These are phyloP conservation scores for Drosophila kanekoi DNA, from an alignment of 2,888 invertebrate genomes.

Conservation along the genomic window DNA sequence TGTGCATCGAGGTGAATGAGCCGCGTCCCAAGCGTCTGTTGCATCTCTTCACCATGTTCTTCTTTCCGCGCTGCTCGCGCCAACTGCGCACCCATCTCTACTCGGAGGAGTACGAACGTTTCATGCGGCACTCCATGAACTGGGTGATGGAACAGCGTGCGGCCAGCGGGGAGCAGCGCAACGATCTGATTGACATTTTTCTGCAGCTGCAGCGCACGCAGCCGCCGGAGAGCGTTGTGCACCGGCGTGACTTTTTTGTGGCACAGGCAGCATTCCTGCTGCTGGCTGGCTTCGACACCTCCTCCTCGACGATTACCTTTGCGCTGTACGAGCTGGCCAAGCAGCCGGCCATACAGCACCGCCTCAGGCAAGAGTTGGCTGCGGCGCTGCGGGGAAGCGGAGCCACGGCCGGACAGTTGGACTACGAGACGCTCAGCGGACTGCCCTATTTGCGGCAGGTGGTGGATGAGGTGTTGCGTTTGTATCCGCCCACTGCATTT, in stretches of 20 bases:
- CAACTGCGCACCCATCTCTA: slow-evolving; percentile 77
- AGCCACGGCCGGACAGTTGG: slow-evolving; percentile 72
- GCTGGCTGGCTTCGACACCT: slow-evolving; percentile 82
- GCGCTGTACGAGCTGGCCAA: slow-evolving; percentile 84
- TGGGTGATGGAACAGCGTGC: slow-evolving; percentile 84
- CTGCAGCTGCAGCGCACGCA: slow-evolving; percentile 82
- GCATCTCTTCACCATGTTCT: slow-evolving; percentile 84
- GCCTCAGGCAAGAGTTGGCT: slow-evolving; percentile 83
- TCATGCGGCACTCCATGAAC: slow-evolving; percentile 84
- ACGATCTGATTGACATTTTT: slow-evolving; percentile 86
- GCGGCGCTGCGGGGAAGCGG: slow-evolving; percentile 59
- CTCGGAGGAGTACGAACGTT: slow-evolving; percentile 75
- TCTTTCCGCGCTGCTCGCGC: slow-evolving; percentile 82
- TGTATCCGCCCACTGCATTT: slow-evolving; percentile 83
- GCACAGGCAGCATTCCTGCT: slow-evolving; percentile 82
- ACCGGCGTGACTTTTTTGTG: slow-evolving; percentile 75
- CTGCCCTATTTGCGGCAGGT: slow-evolving; percentile 85
- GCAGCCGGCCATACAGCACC: slow-evolving; percentile 82
- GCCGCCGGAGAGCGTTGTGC: slow-evolving; percentile 55
- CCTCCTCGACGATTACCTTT: slow-evolving; percentile 85
- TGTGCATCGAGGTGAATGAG: slow-evolving; percentile 84
- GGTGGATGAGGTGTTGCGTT: slow-evolving; percentile 79
- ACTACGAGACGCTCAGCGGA: slow-evolving; percentile 83
- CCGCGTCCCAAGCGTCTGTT: slow-evolving; percentile 78
- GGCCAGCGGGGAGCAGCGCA: slow-evolving; percentile 80